Evolutionary conservation across 1,140 invertebrate genomes (phyloP).

Genomic region (Pollicipes pollicipes): DNA sequence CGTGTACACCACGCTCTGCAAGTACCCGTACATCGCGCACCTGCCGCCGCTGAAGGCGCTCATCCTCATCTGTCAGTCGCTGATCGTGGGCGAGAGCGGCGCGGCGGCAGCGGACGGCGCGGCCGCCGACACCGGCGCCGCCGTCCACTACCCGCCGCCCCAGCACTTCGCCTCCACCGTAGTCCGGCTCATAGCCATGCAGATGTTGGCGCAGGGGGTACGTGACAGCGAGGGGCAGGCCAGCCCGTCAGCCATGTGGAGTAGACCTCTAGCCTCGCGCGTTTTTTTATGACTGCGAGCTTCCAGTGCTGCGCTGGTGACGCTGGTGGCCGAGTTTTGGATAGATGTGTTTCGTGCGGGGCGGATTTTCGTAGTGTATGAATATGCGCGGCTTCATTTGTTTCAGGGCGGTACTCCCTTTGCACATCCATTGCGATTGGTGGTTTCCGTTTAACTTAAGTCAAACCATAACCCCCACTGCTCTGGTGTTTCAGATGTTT

Average conservation of each 20-base stretch:
- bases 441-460: no score
- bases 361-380: no score
- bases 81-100: slow-evolving; percentile 49
- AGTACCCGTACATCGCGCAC: slow-evolving; percentile 88
- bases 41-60: slow-evolving; percentile 87
- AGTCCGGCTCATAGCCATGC: slow-evolving; percentile 75
- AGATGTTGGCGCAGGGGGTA: slow-evolving; percentile 77
- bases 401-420: no score
- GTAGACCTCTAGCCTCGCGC: slow-evolving; percentile 4
- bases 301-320: no score
- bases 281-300: no score
- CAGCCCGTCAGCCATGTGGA: slow-evolving; percentile 10
- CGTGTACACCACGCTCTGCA: slow-evolving; percentile 78
- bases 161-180: slow-evolving; percentile 90
- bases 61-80: slow-evolving; percentile 58
- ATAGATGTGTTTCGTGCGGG: no score
- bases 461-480: no score
- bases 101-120: slow-evolving; percentile 29
- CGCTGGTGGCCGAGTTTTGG: no score
- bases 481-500: no score
- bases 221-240: slow-evolving; percentile 20
- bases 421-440: no score
- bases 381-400: no score
- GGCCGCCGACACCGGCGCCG: slow-evolving; percentile 39
- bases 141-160: slow-evolving; percentile 74